Evolutionary conservation across 2,888 invertebrate genomes (phyloP).

Genomic region (Tenthredo distinguenda): DNA sequence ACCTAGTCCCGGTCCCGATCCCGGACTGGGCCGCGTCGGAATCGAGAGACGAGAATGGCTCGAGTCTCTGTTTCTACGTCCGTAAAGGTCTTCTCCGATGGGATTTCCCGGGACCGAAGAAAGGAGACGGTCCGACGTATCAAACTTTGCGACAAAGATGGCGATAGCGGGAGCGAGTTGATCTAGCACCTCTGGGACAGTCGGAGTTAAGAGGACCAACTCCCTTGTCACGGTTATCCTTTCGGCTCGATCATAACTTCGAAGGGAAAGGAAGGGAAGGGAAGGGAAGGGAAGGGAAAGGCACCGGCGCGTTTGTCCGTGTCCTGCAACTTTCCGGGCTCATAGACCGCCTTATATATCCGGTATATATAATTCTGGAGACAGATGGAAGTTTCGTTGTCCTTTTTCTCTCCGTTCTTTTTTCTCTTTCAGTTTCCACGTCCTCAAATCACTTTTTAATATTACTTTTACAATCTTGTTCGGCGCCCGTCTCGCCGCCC

Average conservation of each 20-base stretch:
- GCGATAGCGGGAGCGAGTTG: slow-evolving; percentile 31
- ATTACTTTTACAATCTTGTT: slow-evolving; percentile 49
- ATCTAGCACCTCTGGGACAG: slow-evolving; percentile 42
- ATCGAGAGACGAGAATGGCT: slow-evolving; percentile 6
- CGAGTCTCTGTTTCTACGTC: slow-evolving; percentile 20
- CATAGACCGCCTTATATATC: neutral
- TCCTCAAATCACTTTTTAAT: slow-evolving; percentile 48
- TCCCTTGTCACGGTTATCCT: slow-evolving; percentile 33
- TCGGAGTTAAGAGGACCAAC: slow-evolving; percentile 27
- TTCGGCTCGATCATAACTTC: slow-evolving; percentile 46
- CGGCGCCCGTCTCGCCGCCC: neutral
- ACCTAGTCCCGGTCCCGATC: neutral
- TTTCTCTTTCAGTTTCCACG: neutral
- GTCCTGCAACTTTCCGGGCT: neutral
- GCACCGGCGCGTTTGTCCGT: neutral
- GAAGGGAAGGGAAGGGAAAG: neutral
- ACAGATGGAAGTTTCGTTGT: slow-evolving; percentile 28
- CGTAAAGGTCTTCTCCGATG: slow-evolving; percentile 20
- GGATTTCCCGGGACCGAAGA: slow-evolving; percentile 10
- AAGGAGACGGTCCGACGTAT: neutral
- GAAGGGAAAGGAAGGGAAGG: neutral
- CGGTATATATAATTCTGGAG: slow-evolving; percentile 31
- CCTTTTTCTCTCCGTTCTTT: neutral
- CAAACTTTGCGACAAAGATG: slow-evolving; percentile 39
- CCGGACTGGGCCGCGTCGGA: slow-evolving; percentile 27